Conservation (phyloP, 64 coral and sea anemone genomes). For the Pocillopora damicornis region DNA sequence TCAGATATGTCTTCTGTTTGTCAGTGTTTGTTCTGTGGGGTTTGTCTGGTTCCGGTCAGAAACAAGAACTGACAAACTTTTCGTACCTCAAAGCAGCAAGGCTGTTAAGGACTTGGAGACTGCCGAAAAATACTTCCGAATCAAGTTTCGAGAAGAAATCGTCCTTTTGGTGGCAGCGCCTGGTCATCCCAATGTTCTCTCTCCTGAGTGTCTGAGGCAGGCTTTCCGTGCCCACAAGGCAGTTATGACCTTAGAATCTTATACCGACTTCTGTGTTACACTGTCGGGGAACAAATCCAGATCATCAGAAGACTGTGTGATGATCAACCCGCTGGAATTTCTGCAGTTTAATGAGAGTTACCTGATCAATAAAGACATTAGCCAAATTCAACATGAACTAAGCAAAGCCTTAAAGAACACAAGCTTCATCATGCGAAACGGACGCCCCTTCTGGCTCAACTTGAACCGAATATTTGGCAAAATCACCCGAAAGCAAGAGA, state of each 20-base stretch:
- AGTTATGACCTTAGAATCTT: conserved; percentile 25
- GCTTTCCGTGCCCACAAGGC: conserved; percentile 36
- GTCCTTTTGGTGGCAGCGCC: conserved; percentile 41
- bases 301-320: conserved; percentile 42
- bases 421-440: conserved; percentile 43
- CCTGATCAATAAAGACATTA: conserved; percentile 11
- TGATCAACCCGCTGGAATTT: conserved; percentile 62
- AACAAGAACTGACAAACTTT: conserved; percentile 72
- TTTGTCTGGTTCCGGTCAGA: conserved; percentile 60
- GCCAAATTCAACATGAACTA: conserved; percentile 13
- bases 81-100: conserved; percentile 78
- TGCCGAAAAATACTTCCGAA: conserved; percentile 49
- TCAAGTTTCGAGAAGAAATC: conserved; percentile 35
- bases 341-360: conserved; percentile 52
- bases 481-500: background rate
- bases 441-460: conserved; percentile 37
- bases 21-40: conserved; percentile 47
- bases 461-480: conserved; percentile 59
- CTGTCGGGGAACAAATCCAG: conserved; percentile 11
- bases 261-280: conserved; percentile 51
- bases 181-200: conserved; percentile 39
- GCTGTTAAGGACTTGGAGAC: conserved; percentile 74
- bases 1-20: conserved; percentile 26
- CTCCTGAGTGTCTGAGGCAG: conserved; percentile 48
- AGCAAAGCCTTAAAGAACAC: conserved; percentile 2